A percentile compares a stretch with the other conserved stretches of the same genome.
Conservation (phyloP, 1,140 invertebrate species). For the Apis florea region DNA sequence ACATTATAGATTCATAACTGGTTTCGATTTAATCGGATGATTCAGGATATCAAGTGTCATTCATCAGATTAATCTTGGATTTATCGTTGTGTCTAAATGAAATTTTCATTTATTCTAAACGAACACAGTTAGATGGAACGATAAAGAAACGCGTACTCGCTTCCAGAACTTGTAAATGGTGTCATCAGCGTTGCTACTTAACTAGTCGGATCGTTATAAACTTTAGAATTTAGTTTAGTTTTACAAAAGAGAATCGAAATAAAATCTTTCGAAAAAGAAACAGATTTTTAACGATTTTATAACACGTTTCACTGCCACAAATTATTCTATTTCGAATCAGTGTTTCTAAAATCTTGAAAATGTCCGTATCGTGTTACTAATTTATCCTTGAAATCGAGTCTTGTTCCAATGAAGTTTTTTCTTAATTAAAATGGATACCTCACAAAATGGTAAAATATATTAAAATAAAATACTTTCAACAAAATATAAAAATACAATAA, state of each 20-base stretch:
- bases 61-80: not conserved
- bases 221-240: not conserved
- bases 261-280: not conserved
- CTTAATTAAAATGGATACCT: not conserved
- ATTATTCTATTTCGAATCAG: not conserved
- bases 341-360: not conserved
- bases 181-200: constrained; percentile 24
- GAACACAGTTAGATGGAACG: not conserved
- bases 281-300: not conserved
- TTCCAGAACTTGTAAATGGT: constrained; percentile 23
- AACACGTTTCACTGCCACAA: not conserved
- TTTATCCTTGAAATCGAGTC: not conserved
- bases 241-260: not conserved
- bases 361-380: not conserved
- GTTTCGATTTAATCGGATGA: constrained; percentile 27
- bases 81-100: constrained; percentile 8
- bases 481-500: too few relatives aligned
- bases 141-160: constrained; percentile 9
- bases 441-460: too few relatives aligned
- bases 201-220: not conserved
- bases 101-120: constrained; percentile 21
- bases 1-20: not conserved
- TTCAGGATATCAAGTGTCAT: constrained; percentile 32
- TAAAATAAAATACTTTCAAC: too few relatives aligned
- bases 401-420: not conserved